A percentile compares a stretch with the other conserved stretches of the same genome.
Conservation (phyloP, 2,888 invertebrate genomes). For the Phalera bucephala region DNA sequence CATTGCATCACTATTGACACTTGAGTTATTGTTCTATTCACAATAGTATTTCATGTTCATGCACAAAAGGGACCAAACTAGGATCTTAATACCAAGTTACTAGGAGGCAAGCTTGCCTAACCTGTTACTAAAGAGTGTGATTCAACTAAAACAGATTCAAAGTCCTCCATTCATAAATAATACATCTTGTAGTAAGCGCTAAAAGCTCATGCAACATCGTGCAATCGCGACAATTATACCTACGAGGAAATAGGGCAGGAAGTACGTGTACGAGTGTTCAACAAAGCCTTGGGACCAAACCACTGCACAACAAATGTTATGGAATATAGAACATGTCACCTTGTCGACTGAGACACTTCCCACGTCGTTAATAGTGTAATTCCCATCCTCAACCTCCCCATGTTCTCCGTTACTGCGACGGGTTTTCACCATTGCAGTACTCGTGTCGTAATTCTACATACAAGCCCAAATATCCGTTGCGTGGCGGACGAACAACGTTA, state of each 20-base stretch:
- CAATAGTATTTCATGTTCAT: slow-evolving; percentile 3
- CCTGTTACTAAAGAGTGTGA: not conserved
- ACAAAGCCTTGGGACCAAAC: slow-evolving; percentile 48
- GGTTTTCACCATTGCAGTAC: slow-evolving; percentile 80
- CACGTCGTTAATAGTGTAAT: slow-evolving; percentile 73
- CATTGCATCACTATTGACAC: slow-evolving; percentile 17
- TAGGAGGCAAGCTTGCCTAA: not conserved
- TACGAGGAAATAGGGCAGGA: slow-evolving; percentile 59
- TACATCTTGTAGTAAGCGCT: slow-evolving; percentile 24
- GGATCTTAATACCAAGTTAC: not conserved
- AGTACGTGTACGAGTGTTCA: slow-evolving; percentile 46
- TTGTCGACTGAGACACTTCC: slow-evolving; percentile 78
- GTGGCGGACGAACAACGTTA: slow-evolving; percentile 51
- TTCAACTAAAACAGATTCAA: not conserved
- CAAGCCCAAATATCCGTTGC: slow-evolving; percentile 55
- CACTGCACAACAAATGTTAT: slow-evolving; percentile 43
- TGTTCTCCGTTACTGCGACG: slow-evolving; percentile 81
- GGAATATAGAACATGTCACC: slow-evolving; percentile 65
- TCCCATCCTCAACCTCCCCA: slow-evolving; percentile 77
- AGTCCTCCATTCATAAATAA: slow-evolving; percentile 13
- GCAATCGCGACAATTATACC: slow-evolving; percentile 40
- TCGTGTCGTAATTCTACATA: slow-evolving; percentile 60
- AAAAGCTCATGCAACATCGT: slow-evolving; percentile 70
- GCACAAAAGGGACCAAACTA: not conserved
- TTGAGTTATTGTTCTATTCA: slow-evolving; percentile 3